Conservation (phyloP, 2,113 vertebrate species). For the Willisornis vidua region DNA sequence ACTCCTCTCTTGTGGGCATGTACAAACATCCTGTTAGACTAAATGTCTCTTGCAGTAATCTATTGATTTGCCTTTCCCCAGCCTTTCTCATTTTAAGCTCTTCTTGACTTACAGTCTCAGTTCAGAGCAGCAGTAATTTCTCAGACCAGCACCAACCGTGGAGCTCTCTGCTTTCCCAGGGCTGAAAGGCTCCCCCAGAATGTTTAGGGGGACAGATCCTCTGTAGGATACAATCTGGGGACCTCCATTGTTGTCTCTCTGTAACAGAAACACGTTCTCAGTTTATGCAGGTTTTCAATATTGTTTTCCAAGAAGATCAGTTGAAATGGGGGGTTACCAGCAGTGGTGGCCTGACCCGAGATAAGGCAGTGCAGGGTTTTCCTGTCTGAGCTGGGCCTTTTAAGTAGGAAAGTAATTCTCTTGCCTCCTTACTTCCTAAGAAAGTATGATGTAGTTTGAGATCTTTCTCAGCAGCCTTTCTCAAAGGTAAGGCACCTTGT, state of each 20-base stretch:
- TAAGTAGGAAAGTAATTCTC: background rate
- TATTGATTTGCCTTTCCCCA: background rate
- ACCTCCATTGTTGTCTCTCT: background rate
- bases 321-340: background rate
- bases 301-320: background rate
- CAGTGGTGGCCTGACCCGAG: background rate
- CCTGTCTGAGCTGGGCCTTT: background rate
- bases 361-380: background rate
- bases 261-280: background rate
- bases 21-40: background rate
- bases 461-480: background rate
- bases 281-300: background rate
- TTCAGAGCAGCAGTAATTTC: background rate
- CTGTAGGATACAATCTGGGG: background rate
- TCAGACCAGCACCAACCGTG: accelerated
- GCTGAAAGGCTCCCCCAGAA: background rate
- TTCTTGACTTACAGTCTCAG: background rate
- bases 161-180: background rate
- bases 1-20: background rate
- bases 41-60: background rate
- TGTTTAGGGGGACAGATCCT: background rate
- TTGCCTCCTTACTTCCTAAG: background rate
- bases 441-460: background rate
- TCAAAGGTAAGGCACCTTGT: background rate
- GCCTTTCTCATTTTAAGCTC: background rate